Conservation (phyloP, 2,113 vertebrate species). For the Microcebus murinus region DNA sequence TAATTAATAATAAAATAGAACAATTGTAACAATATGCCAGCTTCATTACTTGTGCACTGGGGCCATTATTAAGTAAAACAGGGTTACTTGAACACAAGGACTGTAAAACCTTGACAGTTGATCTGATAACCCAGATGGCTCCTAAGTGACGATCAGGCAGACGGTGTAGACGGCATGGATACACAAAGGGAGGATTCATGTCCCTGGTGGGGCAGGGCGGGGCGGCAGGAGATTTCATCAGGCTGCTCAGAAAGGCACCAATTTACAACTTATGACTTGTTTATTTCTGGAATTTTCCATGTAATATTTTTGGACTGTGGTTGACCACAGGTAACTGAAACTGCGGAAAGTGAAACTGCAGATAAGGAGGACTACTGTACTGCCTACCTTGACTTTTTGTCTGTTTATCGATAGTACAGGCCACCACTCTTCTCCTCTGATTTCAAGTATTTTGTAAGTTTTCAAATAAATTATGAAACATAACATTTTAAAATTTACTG, state of each 20-base stretch:
- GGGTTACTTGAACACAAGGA: neutral
- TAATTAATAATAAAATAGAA: neutral
- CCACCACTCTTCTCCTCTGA: neutral
- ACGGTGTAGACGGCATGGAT: neutral
- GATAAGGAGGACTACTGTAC: neutral
- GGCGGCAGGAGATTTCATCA: neutral
- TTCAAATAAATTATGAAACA: neutral
- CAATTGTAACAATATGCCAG: neutral
- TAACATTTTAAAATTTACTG: neutral
- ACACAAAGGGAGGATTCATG: neutral
- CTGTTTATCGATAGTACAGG: neutral
- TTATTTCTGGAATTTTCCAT: neutral
- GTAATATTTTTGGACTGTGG: neutral
- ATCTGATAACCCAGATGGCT: neutral
- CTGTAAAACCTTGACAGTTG: neutral
- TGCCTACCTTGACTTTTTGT: neutral
- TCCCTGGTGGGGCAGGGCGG: neutral
- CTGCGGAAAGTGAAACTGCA: neutral
- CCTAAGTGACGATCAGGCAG: neutral
- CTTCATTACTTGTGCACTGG: neutral
- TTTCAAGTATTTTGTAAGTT: neutral
- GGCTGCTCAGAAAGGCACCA: neutral
- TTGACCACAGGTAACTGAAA: neutral
- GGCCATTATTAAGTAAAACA: neutral
- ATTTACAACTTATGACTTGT: neutral